Evolutionary conservation across 2,113 vertebrate genomes (phyloP).

Genomic region (Psettodes erumei): DNA sequence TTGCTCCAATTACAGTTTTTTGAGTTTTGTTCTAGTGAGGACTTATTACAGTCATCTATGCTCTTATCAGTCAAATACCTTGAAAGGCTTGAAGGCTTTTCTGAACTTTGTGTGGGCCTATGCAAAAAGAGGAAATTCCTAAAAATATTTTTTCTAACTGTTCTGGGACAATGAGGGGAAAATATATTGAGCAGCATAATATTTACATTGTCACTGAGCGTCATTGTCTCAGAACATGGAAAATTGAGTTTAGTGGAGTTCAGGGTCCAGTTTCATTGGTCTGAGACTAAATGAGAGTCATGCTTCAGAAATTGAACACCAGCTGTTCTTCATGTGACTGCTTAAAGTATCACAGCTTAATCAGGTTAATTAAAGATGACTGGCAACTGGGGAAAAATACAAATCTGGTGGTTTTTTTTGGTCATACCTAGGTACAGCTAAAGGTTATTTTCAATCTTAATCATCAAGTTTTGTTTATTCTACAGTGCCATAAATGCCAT

Average conservation of each 20-base stretch:
- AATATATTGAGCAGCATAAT: neutral
- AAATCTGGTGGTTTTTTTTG: too few relatives aligned
- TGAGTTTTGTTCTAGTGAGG: neutral
- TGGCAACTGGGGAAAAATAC: neutral
- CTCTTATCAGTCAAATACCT: neutral
- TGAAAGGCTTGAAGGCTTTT: too few relatives aligned
- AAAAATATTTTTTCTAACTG: neutral
- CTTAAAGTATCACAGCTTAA: constrained; percentile 27
- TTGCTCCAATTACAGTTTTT: neutral
- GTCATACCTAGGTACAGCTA: too few relatives aligned
- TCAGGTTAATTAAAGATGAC: constrained; percentile 32
- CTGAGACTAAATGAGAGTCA: constrained; percentile 69
- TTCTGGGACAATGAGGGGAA: neutral
- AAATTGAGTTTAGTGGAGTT: neutral
- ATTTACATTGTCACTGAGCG: neutral
- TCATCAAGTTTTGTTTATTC: neutral
- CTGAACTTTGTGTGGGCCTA: too few relatives aligned
- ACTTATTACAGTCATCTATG: neutral
- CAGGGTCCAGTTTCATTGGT: constrained; percentile 32
- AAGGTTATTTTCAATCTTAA: neutral
- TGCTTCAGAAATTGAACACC: constrained; percentile 70
- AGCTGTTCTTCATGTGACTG: constrained; percentile 71
- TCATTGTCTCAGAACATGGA: neutral
- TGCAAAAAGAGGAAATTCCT: neutral
- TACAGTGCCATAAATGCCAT: neutral